These are phyloP conservation scores for Thaumetopoea pityocampa DNA, from an alignment of 1,140 invertebrate species.

Conservation along the genomic window DNA sequence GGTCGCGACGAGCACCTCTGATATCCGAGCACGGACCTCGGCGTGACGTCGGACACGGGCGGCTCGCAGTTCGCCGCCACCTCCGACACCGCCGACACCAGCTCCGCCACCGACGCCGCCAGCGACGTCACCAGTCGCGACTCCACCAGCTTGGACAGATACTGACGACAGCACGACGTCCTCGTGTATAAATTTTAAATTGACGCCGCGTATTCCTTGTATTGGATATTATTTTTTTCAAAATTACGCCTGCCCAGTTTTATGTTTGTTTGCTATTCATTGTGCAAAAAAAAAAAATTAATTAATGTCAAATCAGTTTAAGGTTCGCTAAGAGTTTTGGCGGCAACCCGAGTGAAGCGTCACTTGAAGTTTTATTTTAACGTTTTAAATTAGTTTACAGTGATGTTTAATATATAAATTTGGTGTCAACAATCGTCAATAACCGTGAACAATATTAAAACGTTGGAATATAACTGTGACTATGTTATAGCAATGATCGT, in stretches of 20 bases:
- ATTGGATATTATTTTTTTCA: background rate
- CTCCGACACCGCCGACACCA: conserved; percentile 78
- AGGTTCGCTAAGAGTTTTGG: too few species aligned
- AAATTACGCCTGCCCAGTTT: too few species aligned
- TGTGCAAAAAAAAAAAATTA: too few species aligned
- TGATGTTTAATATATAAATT: too few species aligned
- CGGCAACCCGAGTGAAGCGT: too few species aligned
- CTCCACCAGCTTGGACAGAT: conserved; percentile 48
- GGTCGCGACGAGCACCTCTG: conserved; percentile 83
- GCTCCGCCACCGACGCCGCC: conserved; percentile 57
- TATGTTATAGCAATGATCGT: too few species aligned
- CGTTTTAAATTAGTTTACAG: too few species aligned
- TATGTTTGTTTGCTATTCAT: conserved; percentile 2
- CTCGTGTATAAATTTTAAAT: conserved; percentile 24
- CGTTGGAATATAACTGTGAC: too few species aligned
- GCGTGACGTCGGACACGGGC: conserved; percentile 34
- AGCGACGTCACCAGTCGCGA: conserved; percentile 64
- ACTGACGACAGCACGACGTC: conserved; percentile 30
- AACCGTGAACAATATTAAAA: too few species aligned
- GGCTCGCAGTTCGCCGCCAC: conserved; percentile 22
- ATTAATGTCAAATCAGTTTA: too few species aligned
- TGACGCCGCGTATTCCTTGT: background rate
- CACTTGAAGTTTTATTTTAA: too few species aligned
- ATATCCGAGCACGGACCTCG: conserved; percentile 56
- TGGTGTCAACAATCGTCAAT: too few species aligned